A percentile compares a stretch with the other conserved stretches of the same genome.
phyloP scores from a whole-genome alignment of 2,797 vertebrate genomes.

The Acomys russatus region DNA sequence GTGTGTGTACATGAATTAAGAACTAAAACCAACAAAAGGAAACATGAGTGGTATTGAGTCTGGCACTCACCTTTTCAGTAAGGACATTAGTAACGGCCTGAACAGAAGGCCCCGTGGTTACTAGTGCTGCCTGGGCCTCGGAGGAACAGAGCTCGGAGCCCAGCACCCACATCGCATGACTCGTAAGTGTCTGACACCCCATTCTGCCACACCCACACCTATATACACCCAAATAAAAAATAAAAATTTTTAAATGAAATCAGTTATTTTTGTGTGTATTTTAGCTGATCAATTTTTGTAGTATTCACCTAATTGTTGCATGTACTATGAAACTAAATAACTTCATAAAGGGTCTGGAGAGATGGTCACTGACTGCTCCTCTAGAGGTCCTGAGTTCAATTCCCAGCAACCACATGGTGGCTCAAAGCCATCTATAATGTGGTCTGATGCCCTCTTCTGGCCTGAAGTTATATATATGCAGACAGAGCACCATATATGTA shows the following conservation, averaged over 20 bases:
- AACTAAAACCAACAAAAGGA: constrained; percentile 30
- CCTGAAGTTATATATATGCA: too few relatives aligned
- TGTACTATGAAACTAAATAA: constrained; percentile 54
- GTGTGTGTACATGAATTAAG: background rate
- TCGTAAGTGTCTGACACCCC: background rate
- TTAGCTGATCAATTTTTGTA: background rate
- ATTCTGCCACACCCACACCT: background rate
- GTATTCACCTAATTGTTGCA: constrained; percentile 20
- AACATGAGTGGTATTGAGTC: background rate
- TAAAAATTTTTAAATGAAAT: background rate
- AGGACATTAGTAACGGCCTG: background rate
- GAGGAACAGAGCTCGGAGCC: background rate
- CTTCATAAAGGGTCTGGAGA: background rate
- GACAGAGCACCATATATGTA: too few relatives aligned
- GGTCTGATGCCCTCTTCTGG: too few relatives aligned
- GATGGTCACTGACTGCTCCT: too few relatives aligned
- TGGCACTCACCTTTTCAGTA: constrained; percentile 42
- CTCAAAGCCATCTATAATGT: too few relatives aligned
- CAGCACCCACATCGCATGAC: background rate
- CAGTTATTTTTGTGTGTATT: constrained; percentile 50
- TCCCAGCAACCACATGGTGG: too few relatives aligned
- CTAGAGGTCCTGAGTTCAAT: too few relatives aligned
- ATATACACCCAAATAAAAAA: background rate
- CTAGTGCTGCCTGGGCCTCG: background rate
- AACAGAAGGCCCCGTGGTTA: background rate